Evolutionary conservation across 1,140 invertebrate species (phyloP).

Genomic region (Portunus trituberculatus): DNA sequence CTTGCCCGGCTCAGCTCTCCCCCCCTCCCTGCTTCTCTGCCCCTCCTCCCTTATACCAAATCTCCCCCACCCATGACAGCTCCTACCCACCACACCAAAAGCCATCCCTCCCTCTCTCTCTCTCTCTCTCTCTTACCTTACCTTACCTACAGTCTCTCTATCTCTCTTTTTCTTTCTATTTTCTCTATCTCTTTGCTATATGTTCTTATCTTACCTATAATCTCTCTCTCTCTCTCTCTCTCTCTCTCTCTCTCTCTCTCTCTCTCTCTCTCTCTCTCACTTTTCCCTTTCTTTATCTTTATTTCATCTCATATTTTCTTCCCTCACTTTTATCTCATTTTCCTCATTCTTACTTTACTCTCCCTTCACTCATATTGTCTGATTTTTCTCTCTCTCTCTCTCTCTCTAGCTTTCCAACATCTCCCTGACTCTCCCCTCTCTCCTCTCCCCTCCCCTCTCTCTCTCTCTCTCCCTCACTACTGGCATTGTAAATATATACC

Average conservation of each 20-base stretch:
- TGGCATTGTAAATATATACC: slow-evolving; percentile 14
- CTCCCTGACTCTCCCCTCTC: neutral
- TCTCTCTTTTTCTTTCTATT: neutral
- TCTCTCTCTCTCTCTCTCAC: slow-evolving; percentile 11
- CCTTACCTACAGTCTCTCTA: too few relatives aligned
- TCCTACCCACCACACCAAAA: too few relatives aligned
- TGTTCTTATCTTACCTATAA: too few relatives aligned
- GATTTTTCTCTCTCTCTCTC: neutral
- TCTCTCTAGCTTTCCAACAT: neutral
- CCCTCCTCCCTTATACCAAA: neutral
- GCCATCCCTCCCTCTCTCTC: neutral
- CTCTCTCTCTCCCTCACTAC: neutral
- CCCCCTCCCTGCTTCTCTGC: neutral
- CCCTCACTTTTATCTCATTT: too few relatives aligned
- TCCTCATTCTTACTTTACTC: neutral
- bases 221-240: too few relatives aligned
- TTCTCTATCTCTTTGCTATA: too few relatives aligned
- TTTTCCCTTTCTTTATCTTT: neutral
- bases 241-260: slow-evolving; percentile 26
- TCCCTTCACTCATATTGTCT: neutral
- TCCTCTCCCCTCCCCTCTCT: neutral
- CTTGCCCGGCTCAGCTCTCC: neutral
- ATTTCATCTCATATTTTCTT: too few relatives aligned
- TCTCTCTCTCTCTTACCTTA: too few relatives aligned
- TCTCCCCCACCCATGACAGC: neutral